Evolutionary conservation across 2,113 vertebrate genomes (phyloP).

Genomic region (Scortum barcoo): DNA sequence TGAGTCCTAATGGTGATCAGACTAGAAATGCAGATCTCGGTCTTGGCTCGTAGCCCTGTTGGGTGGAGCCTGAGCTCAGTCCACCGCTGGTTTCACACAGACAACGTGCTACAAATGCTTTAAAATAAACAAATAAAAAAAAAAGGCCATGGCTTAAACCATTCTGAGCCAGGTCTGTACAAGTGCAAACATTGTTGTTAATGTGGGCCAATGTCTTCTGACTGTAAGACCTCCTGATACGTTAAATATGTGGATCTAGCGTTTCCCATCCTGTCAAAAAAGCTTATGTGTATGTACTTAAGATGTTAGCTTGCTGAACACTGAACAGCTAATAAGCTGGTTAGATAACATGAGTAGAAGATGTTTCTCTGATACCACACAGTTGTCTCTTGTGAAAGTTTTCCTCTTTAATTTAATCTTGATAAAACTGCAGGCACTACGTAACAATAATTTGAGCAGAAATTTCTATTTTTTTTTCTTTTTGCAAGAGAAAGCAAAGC

Average conservation of each 20-base stretch:
- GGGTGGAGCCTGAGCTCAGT: constrained; percentile 29
- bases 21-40: constrained; percentile 29
- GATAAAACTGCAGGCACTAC: constrained; percentile 50
- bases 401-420: constrained; percentile 22
- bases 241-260: constrained; percentile 86
- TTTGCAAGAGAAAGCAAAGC: constrained; percentile 57
- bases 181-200: constrained; percentile 50
- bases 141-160: constrained; percentile 6
- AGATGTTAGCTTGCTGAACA: constrained; percentile 86
- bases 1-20: constrained; percentile 54
- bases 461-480: constrained; percentile 34
- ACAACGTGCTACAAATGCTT: constrained; percentile 47
- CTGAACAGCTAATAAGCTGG: constrained; percentile 87
- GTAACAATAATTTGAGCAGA: constrained; percentile 57
- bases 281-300: constrained; percentile 91
- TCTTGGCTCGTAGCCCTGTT: neutral
- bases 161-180: constrained; percentile 26
- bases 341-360: constrained; percentile 86
- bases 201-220: constrained; percentile 19
- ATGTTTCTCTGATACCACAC: constrained; percentile 73
- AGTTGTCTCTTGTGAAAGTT: constrained; percentile 10
- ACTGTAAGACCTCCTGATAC: constrained; percentile 79
- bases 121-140: constrained; percentile 42
- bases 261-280: constrained; percentile 79
- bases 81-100: constrained; percentile 50